Percentiles rank a stretch among this genome's conserved stretches.
These are phyloP conservation scores for Macrophya alboannulata DNA, from an alignment of 2,888 invertebrate species.

Conservation along the genomic window DNA sequence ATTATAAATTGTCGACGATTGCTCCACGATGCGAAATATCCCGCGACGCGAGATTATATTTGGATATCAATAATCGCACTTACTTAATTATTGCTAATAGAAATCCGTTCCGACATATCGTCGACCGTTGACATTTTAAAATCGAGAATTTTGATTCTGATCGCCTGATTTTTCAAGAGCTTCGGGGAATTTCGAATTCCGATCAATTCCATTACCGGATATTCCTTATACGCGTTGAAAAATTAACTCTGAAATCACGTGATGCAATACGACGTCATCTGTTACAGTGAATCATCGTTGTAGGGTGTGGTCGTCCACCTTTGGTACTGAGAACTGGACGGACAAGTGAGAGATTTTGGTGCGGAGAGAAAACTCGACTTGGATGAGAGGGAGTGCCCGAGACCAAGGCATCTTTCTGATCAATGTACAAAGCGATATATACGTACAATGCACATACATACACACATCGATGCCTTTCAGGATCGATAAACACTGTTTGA, in stretches of 20 bases:
- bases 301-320: conserved; percentile 55
- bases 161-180: neutral
- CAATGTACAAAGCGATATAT: neutral
- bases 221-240: conserved; percentile 30
- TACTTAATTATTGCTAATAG: conserved; percentile 14
- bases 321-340: conserved; percentile 52
- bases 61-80: neutral
- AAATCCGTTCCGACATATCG: neutral
- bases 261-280: conserved; percentile 41
- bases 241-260: conserved; percentile 35
- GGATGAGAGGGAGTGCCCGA: conserved; percentile 49
- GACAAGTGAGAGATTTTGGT: conserved; percentile 56
- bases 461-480: neutral
- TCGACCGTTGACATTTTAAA: neutral
- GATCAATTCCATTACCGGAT: conserved; percentile 28
- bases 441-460: neutral
- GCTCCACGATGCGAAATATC: neutral
- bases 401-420: conserved; percentile 4
- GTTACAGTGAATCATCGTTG: conserved; percentile 49
- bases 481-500: neutral
- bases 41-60: neutral
- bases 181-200: neutral
- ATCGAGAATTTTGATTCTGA: neutral
- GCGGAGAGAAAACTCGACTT: conserved; percentile 54
- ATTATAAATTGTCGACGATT: neutral